Base-by-base conservation (phyloP, 2,888 invertebrate species). In the Anthophora plumipes region DNA sequence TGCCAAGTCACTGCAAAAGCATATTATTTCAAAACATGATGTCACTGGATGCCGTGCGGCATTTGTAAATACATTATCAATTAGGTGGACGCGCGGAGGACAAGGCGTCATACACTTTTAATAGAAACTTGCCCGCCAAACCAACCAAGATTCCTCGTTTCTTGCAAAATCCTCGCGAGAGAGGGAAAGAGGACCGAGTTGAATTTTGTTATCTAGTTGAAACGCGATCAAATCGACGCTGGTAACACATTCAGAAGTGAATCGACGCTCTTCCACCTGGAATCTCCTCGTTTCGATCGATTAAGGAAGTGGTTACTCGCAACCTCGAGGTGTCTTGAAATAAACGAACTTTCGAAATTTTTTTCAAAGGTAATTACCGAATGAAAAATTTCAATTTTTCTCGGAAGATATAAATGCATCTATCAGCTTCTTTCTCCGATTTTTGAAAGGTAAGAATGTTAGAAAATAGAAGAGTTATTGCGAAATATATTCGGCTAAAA, bases 11-110 rank as follows among this genome's bases (percentile, higher is more conserved):
- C 72, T 70, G 69, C 70, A 48, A 60, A 69, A 73, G 63, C 69
- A 60, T 80, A 89, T 88, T 88, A 88, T 88, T 88, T 87, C 83
- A 77, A 86, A 85, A 71, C 81, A 61, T 88, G 88, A 88, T 88
- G 88, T 88, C 88, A 88, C 61, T 82, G 75, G 64, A 63, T 48
- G 48, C 70, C 57, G 69, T 61, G 52, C 61, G 52, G 70, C 54
- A 59, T 74, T 74, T 85, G 69, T 73, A 78, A 80, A 82, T 82
- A 82, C 78, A 76, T 85, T 85, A 82, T 85, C 85, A 84, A 85
- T 85, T 82, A 80, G 75, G 68, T 66, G 68, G 76, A 80, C 73
- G 69, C 55, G 72, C 52, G 75, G 73, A 75, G 86, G 81, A 72
- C 66, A 71, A 77, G 71, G 76, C 84, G 70, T 84, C 70, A 82